phyloP scores from a whole-genome alignment of 2,888 invertebrate species.

The Drosophila anomalipes region DNA sequence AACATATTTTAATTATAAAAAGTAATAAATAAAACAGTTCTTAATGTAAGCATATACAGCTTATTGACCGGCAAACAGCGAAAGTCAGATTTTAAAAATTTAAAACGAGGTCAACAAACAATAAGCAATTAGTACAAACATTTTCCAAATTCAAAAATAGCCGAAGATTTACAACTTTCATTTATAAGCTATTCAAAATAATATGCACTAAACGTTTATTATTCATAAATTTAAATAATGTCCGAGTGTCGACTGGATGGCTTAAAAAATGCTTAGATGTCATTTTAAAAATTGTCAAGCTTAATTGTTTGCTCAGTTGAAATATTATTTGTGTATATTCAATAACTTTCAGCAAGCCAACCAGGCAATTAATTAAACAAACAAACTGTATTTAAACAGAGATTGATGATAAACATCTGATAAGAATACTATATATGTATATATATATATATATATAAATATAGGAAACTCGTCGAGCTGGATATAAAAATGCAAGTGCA shows the following conservation, averaged over 20 bases:
- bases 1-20: background rate
- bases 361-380: conserved; percentile 25
- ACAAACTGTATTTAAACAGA: conserved; percentile 22
- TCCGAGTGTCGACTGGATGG: background rate
- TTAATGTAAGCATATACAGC: no score
- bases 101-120: background rate
- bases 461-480: conserved; percentile 29
- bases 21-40: background rate
- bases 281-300: background rate
- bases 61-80: background rate
- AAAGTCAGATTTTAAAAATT: background rate
- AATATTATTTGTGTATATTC: conserved; percentile 26
- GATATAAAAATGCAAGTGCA: conserved; percentile 1
- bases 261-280: background rate
- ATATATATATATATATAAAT: conserved; percentile 3
- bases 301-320: conserved; percentile 8
- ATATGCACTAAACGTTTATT: background rate
- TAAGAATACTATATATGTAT: conserved; percentile 25
- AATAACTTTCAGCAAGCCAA: conserved; percentile 22
- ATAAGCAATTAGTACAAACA: background rate
- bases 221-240: background rate
- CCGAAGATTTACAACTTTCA: background rate
- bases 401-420: conserved; percentile 47
- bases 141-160: background rate
- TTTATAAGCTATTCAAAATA: background rate